phyloP scores from a whole-genome alignment of 2,113 vertebrate species.

The Apodemus speciosus region DNA sequence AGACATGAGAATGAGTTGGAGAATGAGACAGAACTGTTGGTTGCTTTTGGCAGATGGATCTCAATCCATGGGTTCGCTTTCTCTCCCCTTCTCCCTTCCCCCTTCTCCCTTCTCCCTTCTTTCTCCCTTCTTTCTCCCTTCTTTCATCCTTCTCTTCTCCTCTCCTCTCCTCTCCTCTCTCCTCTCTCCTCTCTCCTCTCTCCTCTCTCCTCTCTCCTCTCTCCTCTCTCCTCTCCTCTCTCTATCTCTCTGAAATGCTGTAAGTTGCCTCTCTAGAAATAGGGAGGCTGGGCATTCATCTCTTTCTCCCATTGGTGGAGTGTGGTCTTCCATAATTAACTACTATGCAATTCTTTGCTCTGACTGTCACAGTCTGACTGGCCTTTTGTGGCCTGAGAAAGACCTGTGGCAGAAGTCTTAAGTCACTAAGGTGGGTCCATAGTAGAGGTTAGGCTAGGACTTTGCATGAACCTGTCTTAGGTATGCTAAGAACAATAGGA shows the following conservation, averaged over 20 bases:
- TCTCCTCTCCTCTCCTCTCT: no score
- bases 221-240: no score
- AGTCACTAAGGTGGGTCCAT: background rate
- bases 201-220: no score
- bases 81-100: no score
- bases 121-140: no score
- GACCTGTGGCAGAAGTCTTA: background rate
- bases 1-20: background rate
- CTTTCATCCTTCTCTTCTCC: no score
- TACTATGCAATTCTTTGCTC: background rate
- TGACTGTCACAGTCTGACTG: background rate
- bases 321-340: background rate
- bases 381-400: background rate
- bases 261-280: background rate
- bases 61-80: background rate
- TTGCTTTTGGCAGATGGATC: background rate
- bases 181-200: no score
- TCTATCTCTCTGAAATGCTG: background rate
- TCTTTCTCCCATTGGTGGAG: background rate
- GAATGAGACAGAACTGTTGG: background rate
- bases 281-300: background rate
- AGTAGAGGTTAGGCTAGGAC: background rate
- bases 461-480: background rate
- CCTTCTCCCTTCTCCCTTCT: no score
- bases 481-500: background rate